Evolutionary conservation across 2,888 invertebrate genomes (phyloP).

Genomic region (Eudemis profundana): DNA sequence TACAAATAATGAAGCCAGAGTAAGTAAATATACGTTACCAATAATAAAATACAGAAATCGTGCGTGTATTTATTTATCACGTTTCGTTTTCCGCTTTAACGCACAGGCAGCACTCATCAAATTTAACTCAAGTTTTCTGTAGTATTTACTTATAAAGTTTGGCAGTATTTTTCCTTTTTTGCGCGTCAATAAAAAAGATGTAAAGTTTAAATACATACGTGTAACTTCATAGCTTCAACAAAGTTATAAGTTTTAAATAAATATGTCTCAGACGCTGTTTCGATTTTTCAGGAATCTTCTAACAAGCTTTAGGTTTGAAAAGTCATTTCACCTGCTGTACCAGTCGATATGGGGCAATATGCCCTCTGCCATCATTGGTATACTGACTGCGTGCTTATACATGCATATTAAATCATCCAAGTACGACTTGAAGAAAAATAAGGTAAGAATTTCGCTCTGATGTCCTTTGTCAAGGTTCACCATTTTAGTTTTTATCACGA

Average conservation of each 20-base stretch:
- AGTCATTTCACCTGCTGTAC: conserved; percentile 43
- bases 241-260: not conserved
- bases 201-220: not conserved
- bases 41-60: not conserved
- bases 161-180: no score
- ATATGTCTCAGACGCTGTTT: not conserved
- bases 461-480: no score
- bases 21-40: conserved; percentile 39
- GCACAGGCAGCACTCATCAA: no score
- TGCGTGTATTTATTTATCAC: not conserved
- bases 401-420: conserved; percentile 28
- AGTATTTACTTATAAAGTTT: no score
- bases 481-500: not conserved
- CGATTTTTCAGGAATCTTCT: conserved; percentile 36
- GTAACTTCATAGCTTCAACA: not conserved
- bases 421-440: conserved; percentile 33
- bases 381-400: conserved; percentile 35
- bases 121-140: no score
- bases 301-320: conserved; percentile 37
- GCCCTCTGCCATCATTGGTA: conserved; percentile 43
- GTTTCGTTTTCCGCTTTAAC: not conserved
- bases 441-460: no score
- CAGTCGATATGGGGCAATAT: conserved; percentile 45
- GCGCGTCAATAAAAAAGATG: no score
- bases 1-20: conserved; percentile 43